These are phyloP conservation scores for Bostrychus sinensis DNA, from an alignment of 2,113 vertebrate species.

Conservation along the genomic window DNA sequence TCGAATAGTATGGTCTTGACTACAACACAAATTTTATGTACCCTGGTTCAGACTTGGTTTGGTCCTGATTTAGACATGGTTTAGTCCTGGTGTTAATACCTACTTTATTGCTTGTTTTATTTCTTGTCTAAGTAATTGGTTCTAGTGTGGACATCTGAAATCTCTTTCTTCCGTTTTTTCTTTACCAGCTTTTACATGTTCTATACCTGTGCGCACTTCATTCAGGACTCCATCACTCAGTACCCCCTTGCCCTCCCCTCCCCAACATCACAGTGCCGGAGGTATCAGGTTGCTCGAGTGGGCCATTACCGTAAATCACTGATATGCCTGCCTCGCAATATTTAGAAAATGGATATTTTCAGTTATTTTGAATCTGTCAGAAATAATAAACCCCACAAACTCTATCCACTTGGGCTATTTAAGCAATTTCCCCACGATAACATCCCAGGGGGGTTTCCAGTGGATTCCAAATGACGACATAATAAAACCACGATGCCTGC, in stretches of 20 bases:
- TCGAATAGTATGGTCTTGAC: too few species aligned
- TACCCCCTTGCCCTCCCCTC: neutral
- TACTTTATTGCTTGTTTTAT: too few species aligned
- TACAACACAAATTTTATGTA: too few species aligned
- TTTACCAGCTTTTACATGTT: slow-evolving; percentile 20
- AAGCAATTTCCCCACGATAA: slow-evolving; percentile 79
- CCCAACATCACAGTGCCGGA: slow-evolving; percentile 25
- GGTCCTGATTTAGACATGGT: too few species aligned
- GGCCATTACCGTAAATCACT: slow-evolving; percentile 75
- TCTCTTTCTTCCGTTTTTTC: neutral
- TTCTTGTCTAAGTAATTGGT: too few species aligned
- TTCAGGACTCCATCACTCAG: too few species aligned
- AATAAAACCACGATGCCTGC: slow-evolving; percentile 75
- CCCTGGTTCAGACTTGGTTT: too few species aligned
- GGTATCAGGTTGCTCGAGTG: slow-evolving; percentile 72
- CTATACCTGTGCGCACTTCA: slow-evolving; percentile 43
- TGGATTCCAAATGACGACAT: slow-evolving; percentile 79
- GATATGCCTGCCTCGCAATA: slow-evolving; percentile 67
- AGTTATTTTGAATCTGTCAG: slow-evolving; percentile 78
- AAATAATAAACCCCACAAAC: slow-evolving; percentile 79
- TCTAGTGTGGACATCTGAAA: slow-evolving; percentile 18
- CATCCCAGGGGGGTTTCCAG: slow-evolving; percentile 74
- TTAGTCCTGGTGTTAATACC: too few species aligned
- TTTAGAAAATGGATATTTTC: slow-evolving; percentile 69
- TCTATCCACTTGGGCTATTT: slow-evolving; percentile 79